Evolutionary conservation across 2,888 invertebrate genomes (phyloP).

Genomic region (Orchesella flavescens): DNA sequence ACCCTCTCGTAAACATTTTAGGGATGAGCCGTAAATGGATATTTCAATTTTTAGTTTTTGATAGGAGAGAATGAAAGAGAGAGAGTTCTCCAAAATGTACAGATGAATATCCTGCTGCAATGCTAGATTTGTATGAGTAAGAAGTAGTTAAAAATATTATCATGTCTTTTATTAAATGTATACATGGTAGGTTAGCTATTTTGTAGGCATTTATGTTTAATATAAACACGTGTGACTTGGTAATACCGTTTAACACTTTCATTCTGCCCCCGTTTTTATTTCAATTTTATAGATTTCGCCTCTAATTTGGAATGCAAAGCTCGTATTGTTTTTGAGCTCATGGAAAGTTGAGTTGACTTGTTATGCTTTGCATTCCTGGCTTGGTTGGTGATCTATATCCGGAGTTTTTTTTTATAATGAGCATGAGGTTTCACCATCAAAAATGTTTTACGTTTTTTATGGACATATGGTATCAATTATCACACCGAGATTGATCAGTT

Average conservation of each 20-base stretch:
- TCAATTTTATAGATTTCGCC: too few relatives aligned
- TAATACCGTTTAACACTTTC: too few relatives aligned
- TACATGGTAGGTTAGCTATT: too few relatives aligned
- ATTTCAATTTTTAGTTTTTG: slow-evolving; percentile 58
- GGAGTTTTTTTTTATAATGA: background rate
- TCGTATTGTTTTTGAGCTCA: background rate
- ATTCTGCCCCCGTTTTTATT: too few relatives aligned
- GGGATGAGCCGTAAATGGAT: slow-evolving; percentile 56
- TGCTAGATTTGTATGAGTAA: slow-evolving; percentile 17
- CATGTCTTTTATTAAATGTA: background rate
- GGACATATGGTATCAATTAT: too few relatives aligned
- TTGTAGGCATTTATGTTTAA: too few relatives aligned
- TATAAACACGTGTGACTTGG: too few relatives aligned
- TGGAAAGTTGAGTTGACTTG: background rate
- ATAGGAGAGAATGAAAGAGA: slow-evolving; percentile 1
- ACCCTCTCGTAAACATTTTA: slow-evolving; percentile 60
- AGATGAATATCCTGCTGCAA: background rate
- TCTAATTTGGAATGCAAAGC: background rate
- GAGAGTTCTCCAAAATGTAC: background rate
- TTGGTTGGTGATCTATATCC: background rate
- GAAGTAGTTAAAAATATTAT: background rate
- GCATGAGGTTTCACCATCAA: background rate
- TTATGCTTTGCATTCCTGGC: background rate
- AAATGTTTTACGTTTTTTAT: background rate
- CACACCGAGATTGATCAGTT: too few relatives aligned